Conservation (phyloP, 2,113 vertebrate species). For the Progne subis region DNA sequence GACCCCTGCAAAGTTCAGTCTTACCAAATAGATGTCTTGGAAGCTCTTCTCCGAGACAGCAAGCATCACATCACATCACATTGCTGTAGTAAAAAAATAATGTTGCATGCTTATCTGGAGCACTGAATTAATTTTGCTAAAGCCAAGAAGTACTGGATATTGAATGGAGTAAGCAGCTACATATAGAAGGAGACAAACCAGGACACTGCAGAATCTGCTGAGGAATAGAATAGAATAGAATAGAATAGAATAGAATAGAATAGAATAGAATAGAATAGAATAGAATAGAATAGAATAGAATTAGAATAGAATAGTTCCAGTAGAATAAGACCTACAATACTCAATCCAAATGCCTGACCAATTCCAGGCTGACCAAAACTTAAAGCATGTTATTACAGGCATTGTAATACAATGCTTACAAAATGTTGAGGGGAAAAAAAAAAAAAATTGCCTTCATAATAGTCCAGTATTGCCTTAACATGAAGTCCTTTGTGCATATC, state of each 20-base stretch:
- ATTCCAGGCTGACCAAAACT: neutral
- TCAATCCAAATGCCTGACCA: neutral
- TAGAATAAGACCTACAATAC: neutral
- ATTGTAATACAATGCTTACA: neutral
- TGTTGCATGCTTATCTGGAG: neutral
- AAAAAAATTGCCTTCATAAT: neutral
- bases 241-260: neutral
- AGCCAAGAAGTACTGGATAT: neutral
- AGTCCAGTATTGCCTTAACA: neutral
- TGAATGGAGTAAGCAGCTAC: neutral
- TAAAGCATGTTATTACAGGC: neutral
- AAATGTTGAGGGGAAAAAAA: neutral
- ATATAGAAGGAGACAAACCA: neutral
- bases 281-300: neutral
- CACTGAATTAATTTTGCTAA: neutral
- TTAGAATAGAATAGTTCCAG: neutral
- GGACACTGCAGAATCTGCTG: neutral
- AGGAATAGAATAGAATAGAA: neutral
- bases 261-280: neutral
- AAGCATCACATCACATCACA: neutral
- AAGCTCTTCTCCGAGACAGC: neutral
- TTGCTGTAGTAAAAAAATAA: neutral
- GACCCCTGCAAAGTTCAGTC: neutral
- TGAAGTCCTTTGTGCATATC: neutral
- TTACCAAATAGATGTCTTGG: neutral